These are phyloP conservation scores for Exephanes ischioxanthus DNA, from an alignment of 2,888 invertebrate genomes.

Conservation along the genomic window DNA sequence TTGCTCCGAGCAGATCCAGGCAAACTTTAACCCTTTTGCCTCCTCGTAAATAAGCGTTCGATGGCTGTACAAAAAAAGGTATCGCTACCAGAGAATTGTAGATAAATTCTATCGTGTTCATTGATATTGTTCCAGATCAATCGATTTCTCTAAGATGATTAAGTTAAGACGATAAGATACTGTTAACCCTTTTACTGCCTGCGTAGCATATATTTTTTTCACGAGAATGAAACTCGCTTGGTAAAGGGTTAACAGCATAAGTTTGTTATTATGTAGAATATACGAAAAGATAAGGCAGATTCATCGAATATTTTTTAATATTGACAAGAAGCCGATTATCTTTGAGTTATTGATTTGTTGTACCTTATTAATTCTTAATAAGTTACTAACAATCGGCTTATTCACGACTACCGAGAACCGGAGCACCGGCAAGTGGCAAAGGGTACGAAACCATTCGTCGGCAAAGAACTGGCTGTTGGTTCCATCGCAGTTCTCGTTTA, in stretches of 20 bases:
- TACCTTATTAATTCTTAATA: neutral
- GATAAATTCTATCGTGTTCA: neutral
- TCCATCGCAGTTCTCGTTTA: neutral
- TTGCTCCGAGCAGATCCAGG: slow-evolving; percentile 2
- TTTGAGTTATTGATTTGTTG: neutral
- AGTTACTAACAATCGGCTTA: slow-evolving; percentile 18
- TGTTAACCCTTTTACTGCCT: neutral
- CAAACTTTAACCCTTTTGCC: slow-evolving; percentile 5
- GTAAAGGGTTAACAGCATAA: neutral
- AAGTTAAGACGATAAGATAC: neutral
- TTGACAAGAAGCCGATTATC: neutral
- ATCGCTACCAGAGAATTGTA: slow-evolving; percentile 17
- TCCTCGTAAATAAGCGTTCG: neutral
- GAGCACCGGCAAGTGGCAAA: neutral
- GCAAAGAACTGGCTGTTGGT: neutral
- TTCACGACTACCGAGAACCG: neutral
- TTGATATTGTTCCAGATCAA: slow-evolving; percentile 11
- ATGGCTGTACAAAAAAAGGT: slow-evolving; percentile 8
- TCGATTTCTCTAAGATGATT: neutral
- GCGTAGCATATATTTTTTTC: neutral
- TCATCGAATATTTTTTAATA: neutral
- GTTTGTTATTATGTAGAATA: neutral
- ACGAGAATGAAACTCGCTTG: no score
- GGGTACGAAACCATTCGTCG: neutral
- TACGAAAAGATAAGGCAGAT: neutral